Percentiles rank a stretch among this genome's conserved stretches.
Evolutionary conservation across 2,113 vertebrate species (phyloP).

Genomic region (Limanda limanda): DNA sequence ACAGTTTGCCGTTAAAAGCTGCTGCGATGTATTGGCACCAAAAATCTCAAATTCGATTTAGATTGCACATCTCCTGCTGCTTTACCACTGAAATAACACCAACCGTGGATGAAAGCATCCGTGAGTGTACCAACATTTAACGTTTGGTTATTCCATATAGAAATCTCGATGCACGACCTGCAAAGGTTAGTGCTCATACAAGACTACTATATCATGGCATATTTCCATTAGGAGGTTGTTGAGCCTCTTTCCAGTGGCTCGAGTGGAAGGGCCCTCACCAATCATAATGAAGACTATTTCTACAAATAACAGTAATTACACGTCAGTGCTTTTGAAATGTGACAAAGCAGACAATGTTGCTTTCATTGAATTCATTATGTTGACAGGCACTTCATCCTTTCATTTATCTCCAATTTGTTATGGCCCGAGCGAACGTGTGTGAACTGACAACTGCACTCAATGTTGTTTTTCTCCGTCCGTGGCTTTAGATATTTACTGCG

Average conservation of each 20-base stretch:
- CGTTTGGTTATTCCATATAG: background rate
- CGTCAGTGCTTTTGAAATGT: constrained; percentile 77
- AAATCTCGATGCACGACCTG: constrained; percentile 4
- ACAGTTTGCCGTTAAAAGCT: no score
- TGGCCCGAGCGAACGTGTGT: constrained; percentile 60
- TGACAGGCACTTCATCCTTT: constrained; percentile 73
- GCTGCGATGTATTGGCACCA: no score
- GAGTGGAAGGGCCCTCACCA: constrained; percentile 57
- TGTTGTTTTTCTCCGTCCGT: constrained; percentile 44
- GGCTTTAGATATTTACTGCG: constrained; percentile 3
- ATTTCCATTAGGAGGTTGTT: constrained; percentile 43
- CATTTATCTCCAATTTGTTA: constrained; percentile 65
- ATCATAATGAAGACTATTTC: constrained; percentile 78
- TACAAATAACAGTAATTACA: constrained; percentile 82
- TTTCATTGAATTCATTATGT: constrained; percentile 82
- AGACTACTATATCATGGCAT: constrained; percentile 23
- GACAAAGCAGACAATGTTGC: constrained; percentile 81
- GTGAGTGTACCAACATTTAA: no score
- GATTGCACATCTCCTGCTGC: no score
- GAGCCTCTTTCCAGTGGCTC: constrained; percentile 36
- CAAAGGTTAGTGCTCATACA: background rate
- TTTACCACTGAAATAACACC: no score
- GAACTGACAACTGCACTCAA: constrained; percentile 60
- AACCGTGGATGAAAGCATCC: no score
- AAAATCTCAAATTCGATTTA: no score